Conservation (phyloP, 2,888 invertebrate genomes). For the Dasysyrphus tricinctus region DNA sequence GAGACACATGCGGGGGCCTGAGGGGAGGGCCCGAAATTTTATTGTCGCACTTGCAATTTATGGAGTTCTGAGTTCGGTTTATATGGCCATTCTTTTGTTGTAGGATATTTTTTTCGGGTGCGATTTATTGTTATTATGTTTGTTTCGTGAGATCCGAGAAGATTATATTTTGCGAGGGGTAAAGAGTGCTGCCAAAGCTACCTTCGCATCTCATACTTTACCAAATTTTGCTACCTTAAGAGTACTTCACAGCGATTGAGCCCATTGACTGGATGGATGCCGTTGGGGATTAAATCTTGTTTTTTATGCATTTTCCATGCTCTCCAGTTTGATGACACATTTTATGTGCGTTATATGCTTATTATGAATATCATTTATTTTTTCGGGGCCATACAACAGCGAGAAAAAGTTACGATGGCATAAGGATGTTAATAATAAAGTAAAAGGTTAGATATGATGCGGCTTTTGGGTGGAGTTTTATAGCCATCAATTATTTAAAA, state of each 20-base stretch:
- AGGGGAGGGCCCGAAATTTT: constrained; percentile 54
- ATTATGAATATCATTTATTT: constrained; percentile 43
- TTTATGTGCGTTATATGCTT: constrained; percentile 54
- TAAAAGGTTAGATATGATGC: not conserved
- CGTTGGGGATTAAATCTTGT: constrained; percentile 29
- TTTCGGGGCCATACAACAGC: not conserved
- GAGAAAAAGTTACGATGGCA: constrained; percentile 9
- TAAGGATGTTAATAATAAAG: constrained; percentile 16
- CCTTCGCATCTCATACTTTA: not conserved
- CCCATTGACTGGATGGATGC: not conserved
- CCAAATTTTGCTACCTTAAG: not conserved
- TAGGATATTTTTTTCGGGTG: constrained; percentile 30
- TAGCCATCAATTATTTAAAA: constrained; percentile 14
- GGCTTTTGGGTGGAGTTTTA: not conserved
- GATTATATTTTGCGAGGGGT: constrained; percentile 22
- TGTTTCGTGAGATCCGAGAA: constrained; percentile 43
- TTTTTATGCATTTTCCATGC: constrained; percentile 44
- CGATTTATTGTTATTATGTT: constrained; percentile 72
- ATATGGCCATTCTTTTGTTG: constrained; percentile 56
- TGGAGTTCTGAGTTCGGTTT: constrained; percentile 67
- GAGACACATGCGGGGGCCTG: constrained; percentile 13
- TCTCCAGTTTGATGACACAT: constrained; percentile 24
- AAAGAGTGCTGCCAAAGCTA: not conserved
- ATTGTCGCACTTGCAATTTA: constrained; percentile 72
- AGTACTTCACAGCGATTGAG: not conserved